Conservation (phyloP, 1,140 invertebrate species). For the Drosophila persimilis region DNA sequence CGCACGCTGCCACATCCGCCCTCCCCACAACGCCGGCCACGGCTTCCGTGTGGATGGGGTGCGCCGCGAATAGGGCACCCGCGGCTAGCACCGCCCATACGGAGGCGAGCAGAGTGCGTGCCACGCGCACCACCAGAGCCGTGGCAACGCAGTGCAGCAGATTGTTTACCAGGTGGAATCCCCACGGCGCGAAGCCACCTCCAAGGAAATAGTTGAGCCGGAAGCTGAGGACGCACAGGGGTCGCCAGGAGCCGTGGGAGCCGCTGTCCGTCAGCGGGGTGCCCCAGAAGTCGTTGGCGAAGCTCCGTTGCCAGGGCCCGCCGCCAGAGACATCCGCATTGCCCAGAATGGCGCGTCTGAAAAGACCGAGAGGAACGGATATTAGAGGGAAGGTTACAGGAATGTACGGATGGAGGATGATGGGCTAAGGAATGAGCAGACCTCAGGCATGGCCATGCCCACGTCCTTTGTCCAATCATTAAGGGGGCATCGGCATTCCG, state of each 20-base stretch:
- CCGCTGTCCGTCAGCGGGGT: constrained; percentile 92
- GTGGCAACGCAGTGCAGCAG: constrained; percentile 92
- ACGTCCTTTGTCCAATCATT: constrained; percentile 32
- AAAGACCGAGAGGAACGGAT: constrained; percentile 30
- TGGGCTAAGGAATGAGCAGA: not conserved
- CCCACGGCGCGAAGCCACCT: constrained; percentile 93
- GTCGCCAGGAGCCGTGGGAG: constrained; percentile 96
- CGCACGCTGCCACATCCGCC: constrained; percentile 95
- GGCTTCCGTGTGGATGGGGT: constrained; percentile 98
- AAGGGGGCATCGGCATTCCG: constrained; percentile 7
- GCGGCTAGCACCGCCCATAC: constrained; percentile 89
- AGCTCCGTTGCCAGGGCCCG: constrained; percentile 86
- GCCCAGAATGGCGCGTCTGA: constrained; percentile 93
- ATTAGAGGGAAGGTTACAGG: not conserved
- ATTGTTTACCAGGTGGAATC: constrained; percentile 96
- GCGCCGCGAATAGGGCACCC: constrained; percentile 95
- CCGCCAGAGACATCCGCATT: constrained; percentile 92
- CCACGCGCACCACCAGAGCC: constrained; percentile 89
- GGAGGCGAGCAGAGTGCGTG: constrained; percentile 86
- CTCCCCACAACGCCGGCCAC: constrained; percentile 98
- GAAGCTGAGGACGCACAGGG: constrained; percentile 95
- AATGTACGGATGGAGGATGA: too few species aligned
- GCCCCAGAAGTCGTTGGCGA: constrained; percentile 96
- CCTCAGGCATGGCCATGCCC: too few species aligned
- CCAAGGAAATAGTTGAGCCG: constrained; percentile 94